Percentiles rank a stretch among this genome's conserved stretches.
phyloP scores from a whole-genome alignment of 2,888 invertebrate genomes.

The Pollenia angustigena region DNA sequence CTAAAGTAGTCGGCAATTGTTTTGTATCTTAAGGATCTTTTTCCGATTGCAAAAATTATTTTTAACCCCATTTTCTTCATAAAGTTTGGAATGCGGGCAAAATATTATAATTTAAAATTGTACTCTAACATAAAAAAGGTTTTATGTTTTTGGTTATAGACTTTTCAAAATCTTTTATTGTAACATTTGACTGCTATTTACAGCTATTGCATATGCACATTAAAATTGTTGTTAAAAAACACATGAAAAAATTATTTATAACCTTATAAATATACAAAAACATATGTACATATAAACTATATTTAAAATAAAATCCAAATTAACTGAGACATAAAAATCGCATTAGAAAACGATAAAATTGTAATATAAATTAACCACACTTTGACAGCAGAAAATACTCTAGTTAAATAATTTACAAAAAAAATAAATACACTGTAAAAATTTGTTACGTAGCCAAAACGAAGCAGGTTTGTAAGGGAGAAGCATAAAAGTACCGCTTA shows the following conservation, averaged over 20 bases:
- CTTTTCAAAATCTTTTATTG: no score
- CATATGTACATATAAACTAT: not conserved
- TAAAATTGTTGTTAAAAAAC: constrained; percentile 15
- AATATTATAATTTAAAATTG: no score
- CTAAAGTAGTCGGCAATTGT: no score
- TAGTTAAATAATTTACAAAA: not conserved
- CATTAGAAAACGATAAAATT: constrained; percentile 59
- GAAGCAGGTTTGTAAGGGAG: no score
- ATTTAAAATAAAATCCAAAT: constrained; percentile 35
- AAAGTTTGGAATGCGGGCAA: no score
- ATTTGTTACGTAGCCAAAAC: not conserved
- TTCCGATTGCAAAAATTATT: no score
- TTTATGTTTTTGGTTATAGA: no score
- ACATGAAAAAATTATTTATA: constrained; percentile 8
- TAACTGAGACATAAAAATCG: constrained; percentile 52
- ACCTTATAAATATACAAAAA: not conserved
- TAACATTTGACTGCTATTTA: not conserved
- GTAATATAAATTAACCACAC: constrained; percentile 30
- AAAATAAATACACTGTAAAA: constrained; percentile 2
- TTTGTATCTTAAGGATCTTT: no score
- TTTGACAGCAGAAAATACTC: constrained; percentile 20
- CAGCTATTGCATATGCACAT: not conserved
- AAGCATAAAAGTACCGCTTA: no score
- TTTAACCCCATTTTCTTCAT: no score
- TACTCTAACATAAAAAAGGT: no score